These are phyloP conservation scores for Philopedon plagiatum DNA, from an alignment of 2,888 invertebrate species.

Conservation along the genomic window DNA sequence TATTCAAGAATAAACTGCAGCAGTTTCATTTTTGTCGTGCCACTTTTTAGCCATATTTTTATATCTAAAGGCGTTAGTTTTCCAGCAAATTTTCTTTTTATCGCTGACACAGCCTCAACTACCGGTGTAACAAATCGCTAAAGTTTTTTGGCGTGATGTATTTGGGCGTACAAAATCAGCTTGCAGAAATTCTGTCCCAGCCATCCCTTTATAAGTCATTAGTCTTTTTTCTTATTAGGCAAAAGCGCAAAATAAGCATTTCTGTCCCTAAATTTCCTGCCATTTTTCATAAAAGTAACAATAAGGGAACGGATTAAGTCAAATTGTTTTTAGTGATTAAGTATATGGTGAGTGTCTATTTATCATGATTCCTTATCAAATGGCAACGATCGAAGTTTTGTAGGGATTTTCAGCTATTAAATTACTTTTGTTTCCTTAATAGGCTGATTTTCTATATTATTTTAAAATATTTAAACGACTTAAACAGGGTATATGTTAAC, in stretches of 20 bases:
- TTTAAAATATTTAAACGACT: too few relatives aligned
- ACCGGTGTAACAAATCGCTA: slow-evolving; percentile 50
- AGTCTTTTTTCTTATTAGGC: slow-evolving; percentile 48
- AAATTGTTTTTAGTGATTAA: slow-evolving; percentile 13
- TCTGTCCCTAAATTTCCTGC: slow-evolving; percentile 24
- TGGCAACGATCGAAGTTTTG: background rate
- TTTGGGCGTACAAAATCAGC: slow-evolving; percentile 48
- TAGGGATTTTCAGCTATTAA: too few relatives aligned
- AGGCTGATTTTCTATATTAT: too few relatives aligned
- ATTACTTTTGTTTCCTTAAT: too few relatives aligned
- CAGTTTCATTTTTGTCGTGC: slow-evolving; percentile 18
- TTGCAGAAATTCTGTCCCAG: slow-evolving; percentile 45
- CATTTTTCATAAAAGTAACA: slow-evolving; percentile 37
- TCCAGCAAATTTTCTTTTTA: slow-evolving; percentile 46
- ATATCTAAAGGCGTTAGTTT: slow-evolving; percentile 41
- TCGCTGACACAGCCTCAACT: slow-evolving; percentile 49
- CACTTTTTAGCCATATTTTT: slow-evolving; percentile 37
- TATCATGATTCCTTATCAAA: too few relatives aligned
- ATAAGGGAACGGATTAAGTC: slow-evolving; percentile 16
- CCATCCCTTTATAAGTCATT: slow-evolving; percentile 48
- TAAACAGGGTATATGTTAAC: too few relatives aligned
- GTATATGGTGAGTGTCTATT: background rate
- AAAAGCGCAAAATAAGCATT: slow-evolving; percentile 44
- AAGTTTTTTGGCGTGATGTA: slow-evolving; percentile 48
- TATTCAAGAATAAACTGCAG: slow-evolving; percentile 23